These are phyloP conservation scores for Tetrax tetrax DNA, from an alignment of 2,113 vertebrate species.

Conservation along the genomic window DNA sequence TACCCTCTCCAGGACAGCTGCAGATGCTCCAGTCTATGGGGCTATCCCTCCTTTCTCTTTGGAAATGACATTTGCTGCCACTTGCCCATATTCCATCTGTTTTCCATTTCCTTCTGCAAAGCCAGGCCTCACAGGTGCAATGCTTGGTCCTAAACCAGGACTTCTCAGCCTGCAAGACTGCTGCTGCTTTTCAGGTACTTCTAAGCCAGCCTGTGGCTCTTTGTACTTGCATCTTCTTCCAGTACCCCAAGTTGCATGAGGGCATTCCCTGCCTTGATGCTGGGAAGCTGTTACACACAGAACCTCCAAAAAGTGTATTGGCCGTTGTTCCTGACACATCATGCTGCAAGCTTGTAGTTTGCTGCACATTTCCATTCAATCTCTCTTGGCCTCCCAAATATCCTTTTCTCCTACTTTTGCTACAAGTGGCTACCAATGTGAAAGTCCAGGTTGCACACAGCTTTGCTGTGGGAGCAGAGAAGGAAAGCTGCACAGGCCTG, in stretches of 20 bases:
- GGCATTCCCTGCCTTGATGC: not conserved
- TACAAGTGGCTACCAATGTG: not conserved
- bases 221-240: not conserved
- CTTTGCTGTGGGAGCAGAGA: not conserved
- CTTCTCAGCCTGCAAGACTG: not conserved
- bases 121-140: not conserved
- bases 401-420: not conserved
- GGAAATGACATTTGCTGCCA: not conserved
- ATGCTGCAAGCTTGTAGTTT: not conserved
- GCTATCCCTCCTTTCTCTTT: not conserved
- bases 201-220: not conserved
- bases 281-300: not conserved
- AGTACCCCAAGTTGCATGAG: fast-evolving
- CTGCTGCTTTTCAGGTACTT: not conserved
- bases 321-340: not conserved
- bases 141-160: not conserved
- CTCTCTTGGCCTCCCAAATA: not conserved
- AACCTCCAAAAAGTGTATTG: not conserved
- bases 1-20: not conserved
- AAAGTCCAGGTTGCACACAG: not conserved
- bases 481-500: not conserved
- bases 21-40: not conserved
- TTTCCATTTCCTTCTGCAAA: not conserved
- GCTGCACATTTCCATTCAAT: not conserved
- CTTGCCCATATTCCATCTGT: not conserved